Conservation (phyloP, 2,888 invertebrate genomes). For the Ennomos fuscantarius region DNA sequence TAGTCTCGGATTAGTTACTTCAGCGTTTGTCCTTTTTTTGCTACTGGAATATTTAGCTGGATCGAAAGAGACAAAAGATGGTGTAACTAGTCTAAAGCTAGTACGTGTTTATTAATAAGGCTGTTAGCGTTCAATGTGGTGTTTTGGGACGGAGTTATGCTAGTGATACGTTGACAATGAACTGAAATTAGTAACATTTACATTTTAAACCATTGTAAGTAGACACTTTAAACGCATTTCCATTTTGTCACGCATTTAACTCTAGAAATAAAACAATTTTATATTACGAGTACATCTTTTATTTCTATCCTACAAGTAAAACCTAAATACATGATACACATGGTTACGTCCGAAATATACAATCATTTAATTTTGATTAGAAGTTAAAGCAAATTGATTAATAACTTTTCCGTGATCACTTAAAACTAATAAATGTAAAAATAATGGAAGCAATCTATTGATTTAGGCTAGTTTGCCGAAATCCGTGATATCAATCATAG, state of each 20-base stretch:
- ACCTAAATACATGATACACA: slow-evolving; percentile 77
- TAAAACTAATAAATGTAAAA: slow-evolving; percentile 64
- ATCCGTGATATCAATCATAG: slow-evolving; percentile 69
- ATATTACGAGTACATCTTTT: slow-evolving; percentile 55
- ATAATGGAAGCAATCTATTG: slow-evolving; percentile 62
- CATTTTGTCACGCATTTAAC: too few relatives aligned
- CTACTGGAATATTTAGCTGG: too few relatives aligned
- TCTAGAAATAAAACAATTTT: slow-evolving; percentile 30
- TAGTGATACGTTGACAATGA: too few relatives aligned
- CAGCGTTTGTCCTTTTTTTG: too few relatives aligned
- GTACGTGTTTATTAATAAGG: too few relatives aligned
- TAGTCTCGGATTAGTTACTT: too few relatives aligned
- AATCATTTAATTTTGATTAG: slow-evolving; percentile 76
- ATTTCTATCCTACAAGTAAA: slow-evolving; percentile 60
- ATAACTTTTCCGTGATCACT: slow-evolving; percentile 61
- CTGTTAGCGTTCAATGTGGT: too few relatives aligned
- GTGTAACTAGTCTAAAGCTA: too few relatives aligned
- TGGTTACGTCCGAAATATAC: slow-evolving; percentile 77
- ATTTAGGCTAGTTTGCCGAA: too few relatives aligned
- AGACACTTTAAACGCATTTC: slow-evolving; percentile 19
- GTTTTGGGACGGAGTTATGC: too few relatives aligned
- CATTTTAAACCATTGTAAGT: slow-evolving; percentile 1
- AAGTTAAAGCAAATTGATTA: slow-evolving; percentile 73
- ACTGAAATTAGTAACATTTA: too few relatives aligned
- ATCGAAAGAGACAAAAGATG: too few relatives aligned